Base-by-base conservation (phyloP, 2,113 vertebrate species). In the Hemichromis elongatus region DNA sequence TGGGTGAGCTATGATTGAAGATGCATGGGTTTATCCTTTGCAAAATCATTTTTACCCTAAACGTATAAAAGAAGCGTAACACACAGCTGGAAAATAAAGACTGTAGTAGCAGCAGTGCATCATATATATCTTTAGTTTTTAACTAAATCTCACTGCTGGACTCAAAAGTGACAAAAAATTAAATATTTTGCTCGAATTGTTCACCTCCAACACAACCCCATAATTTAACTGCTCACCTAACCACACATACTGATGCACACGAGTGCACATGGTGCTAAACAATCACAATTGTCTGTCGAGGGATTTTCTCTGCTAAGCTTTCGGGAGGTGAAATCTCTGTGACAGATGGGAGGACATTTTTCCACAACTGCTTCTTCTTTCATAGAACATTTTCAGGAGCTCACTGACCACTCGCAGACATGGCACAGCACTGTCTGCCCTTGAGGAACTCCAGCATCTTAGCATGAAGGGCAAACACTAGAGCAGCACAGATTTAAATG, bases 231-330 rank as follows among this genome's bases (percentile, higher is more conserved):
- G 10, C 66, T 30, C 3, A 2, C 11, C 47, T 8, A 40, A 28
- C 77, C 42, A 82, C 26, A 55, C 56, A 86, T 37, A 7, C 47
- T 82, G 45, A 83, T 57, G 55, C 81, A 56, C 55, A 83, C 42
- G 81, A 37, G 50, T 56, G 19, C 80, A 81, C 87, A 68, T 28
- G n/a, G 42, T 52, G 55, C 78, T 89, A 90, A 91, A 90, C 91
- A 90, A 92, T 91, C 80, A 88, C 50, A 77, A 84, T 88, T 89
- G 90, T 90, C 63, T 82, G 81, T 12, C 28, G 52, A 90, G 89
- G 92, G 92, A 94, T 93, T 94, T 93, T 82, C 85, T 40, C 52
- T 12, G 11, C 79, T 90, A 90, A 91, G 89, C 91, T 86, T 84
- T 83, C 78, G 53, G 42, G 88, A 85, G 87, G 79, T 86, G 83